phyloP scores from a whole-genome alignment of 2,888 invertebrate genomes.

The Phymatocera aterrima region DNA sequence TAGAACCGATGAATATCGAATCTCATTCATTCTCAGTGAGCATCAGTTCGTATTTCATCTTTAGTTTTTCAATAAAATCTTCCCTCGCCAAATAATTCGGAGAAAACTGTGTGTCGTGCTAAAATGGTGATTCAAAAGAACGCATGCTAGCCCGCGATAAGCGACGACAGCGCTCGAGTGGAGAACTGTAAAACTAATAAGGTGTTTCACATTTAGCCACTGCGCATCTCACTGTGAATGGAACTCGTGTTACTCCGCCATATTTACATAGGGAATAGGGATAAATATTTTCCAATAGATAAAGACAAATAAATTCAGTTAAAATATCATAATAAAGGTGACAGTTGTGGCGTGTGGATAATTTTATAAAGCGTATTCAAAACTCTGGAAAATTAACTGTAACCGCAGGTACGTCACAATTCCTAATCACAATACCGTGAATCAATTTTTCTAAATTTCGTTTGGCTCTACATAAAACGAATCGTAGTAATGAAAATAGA shows the following conservation, averaged over 20 bases:
- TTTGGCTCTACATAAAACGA: slow-evolving; percentile 10
- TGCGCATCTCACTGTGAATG: neutral
- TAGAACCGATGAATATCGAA: neutral
- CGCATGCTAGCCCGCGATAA: neutral
- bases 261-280: slow-evolving; percentile 34
- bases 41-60: neutral
- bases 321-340: neutral
- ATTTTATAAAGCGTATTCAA: neutral
- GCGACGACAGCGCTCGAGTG: neutral
- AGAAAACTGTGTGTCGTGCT: neutral
- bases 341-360: neutral
- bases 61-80: neutral
- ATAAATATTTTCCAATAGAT: neutral
- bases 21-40: neutral
- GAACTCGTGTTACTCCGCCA: slow-evolving; percentile 35
- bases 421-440: neutral
- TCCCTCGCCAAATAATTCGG: neutral
- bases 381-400: neutral
- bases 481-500: slow-evolving; percentile 17
- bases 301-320: neutral
- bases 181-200: neutral
- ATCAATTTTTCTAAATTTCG: neutral
- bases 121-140: neutral
- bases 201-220: neutral
- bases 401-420: neutral